Percentiles rank a stretch among this genome's conserved stretches.
Evolutionary conservation across 1,140 invertebrate species (phyloP).

Genomic region (Palaemon carinicauda): DNA sequence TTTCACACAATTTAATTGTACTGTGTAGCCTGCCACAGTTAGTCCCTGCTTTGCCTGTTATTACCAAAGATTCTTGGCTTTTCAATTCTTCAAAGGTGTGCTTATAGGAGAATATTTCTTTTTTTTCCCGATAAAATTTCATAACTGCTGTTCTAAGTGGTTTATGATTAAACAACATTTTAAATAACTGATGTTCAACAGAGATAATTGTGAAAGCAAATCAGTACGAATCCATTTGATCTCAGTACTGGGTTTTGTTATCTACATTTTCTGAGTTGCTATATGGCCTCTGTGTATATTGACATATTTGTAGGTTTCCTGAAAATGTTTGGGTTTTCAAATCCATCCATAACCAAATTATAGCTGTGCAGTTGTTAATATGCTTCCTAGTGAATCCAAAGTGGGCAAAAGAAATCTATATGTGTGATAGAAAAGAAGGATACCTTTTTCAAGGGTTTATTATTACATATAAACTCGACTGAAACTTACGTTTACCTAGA

Average conservation of each 20-base stretch:
- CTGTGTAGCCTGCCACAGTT: slow-evolving; percentile 37
- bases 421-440: too few relatives aligned
- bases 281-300: too few relatives aligned
- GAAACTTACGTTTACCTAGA: too few relatives aligned
- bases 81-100: slow-evolving; percentile 36
- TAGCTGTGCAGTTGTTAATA: too few relatives aligned
- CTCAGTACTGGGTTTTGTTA: slow-evolving; percentile 27
- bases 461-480: too few relatives aligned
- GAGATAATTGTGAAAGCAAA: background rate
- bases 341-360: too few relatives aligned
- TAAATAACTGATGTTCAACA: background rate
- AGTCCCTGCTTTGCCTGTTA: slow-evolving; percentile 46
- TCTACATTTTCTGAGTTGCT: background rate
- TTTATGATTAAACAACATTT: background rate
- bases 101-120: slow-evolving; percentile 23
- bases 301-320: too few relatives aligned
- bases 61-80: slow-evolving; percentile 50
- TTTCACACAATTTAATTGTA: slow-evolving; percentile 43
- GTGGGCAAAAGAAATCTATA: too few relatives aligned
- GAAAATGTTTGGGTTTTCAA: too few relatives aligned
- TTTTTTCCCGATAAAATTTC: slow-evolving; percentile 8
- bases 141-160: slow-evolving; percentile 18
- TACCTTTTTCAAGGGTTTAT: too few relatives aligned
- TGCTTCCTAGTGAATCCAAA: too few relatives aligned
- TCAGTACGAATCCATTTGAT: background rate